Conservation (phyloP, 1,140 invertebrate genomes). For the Zaprionus davidi region DNA sequence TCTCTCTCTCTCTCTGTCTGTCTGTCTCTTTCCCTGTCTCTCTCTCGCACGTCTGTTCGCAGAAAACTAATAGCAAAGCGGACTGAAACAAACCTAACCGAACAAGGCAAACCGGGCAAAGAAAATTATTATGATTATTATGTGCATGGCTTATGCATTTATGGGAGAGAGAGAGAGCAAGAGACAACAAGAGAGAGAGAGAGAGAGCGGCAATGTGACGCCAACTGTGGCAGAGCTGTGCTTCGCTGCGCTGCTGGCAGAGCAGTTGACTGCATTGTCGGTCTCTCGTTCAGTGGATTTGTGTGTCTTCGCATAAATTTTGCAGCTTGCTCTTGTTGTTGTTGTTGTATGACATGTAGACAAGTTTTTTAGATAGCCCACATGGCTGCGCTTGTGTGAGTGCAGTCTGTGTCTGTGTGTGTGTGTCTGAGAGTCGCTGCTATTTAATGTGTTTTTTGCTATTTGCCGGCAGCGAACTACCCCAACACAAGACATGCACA, state of each 20-base stretch:
- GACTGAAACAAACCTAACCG: constrained; percentile 41
- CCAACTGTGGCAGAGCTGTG: constrained; percentile 28
- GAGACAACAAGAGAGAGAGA: constrained; percentile 15
- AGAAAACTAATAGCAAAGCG: constrained; percentile 49
- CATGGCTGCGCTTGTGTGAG: constrained; percentile 15
- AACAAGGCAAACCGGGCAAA: constrained; percentile 75
- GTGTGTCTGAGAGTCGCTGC: constrained; percentile 11
- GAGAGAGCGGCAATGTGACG: constrained; percentile 19
- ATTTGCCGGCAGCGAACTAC: constrained; percentile 73
- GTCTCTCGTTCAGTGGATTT: constrained; percentile 83
- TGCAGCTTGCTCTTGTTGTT: constrained; percentile 56
- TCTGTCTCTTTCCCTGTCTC: constrained; percentile 12
- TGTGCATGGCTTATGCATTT: constrained; percentile 56
- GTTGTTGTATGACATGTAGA: constrained; percentile 58
- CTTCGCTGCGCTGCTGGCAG: constrained; percentile 19
- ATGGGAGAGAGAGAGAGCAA: constrained; percentile 23
- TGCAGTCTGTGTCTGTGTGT: background rate
- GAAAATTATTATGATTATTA: constrained; percentile 63
- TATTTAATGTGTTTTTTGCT: constrained; percentile 39
- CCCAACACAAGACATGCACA: constrained; percentile 69
- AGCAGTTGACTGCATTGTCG: constrained; percentile 59
- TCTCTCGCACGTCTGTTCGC: background rate
- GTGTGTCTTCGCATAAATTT: constrained; percentile 84
- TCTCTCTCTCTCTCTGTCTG: constrained; percentile 15
- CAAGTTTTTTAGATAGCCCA: constrained; percentile 67